Evolutionary conservation across 1,140 invertebrate species (phyloP).

Genomic region (Odontomachus brunneus): DNA sequence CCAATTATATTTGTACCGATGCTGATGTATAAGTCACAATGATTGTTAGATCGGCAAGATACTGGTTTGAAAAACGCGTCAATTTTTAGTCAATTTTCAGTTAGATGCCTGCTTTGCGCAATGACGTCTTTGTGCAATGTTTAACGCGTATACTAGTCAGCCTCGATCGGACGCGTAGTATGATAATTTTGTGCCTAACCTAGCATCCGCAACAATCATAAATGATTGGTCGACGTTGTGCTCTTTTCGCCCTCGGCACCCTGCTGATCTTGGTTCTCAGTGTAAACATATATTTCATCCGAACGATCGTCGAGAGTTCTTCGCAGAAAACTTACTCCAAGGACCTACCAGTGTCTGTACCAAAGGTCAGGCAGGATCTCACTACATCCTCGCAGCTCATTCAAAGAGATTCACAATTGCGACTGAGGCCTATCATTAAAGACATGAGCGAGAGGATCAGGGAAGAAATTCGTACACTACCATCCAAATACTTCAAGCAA

Average conservation of each 20-base stretch:
- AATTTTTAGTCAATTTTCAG: no score
- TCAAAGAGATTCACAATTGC: conserved; percentile 60
- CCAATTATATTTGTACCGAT: no score
- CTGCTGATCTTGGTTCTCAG: conserved; percentile 81
- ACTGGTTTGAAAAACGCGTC: no score
- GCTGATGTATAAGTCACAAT: no score
- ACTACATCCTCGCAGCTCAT: conserved; percentile 28
- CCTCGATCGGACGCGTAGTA: background rate
- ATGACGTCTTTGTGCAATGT: background rate
- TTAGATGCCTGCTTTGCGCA: no score
- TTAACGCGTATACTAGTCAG: no score
- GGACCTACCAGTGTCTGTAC: conserved; percentile 67
- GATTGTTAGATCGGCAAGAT: no score
- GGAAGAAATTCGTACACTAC: conserved; percentile 74
- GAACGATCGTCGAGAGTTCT: conserved; percentile 81
- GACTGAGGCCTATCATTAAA: conserved; percentile 63
- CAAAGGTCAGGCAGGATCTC: conserved; percentile 63
- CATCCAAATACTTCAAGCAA: conserved; percentile 80
- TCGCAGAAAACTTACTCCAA: conserved; percentile 69
- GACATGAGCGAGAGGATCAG: conserved; percentile 76
- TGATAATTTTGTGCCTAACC: background rate
- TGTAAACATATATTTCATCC: conserved; percentile 82
- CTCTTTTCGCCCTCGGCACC: conserved; percentile 78
- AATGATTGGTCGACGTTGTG: conserved; percentile 82
- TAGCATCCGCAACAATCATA: conserved; percentile 64